These are phyloP conservation scores for Stegodyphus dumicola DNA, from an alignment of 1,140 invertebrate species.

Conservation along the genomic window DNA sequence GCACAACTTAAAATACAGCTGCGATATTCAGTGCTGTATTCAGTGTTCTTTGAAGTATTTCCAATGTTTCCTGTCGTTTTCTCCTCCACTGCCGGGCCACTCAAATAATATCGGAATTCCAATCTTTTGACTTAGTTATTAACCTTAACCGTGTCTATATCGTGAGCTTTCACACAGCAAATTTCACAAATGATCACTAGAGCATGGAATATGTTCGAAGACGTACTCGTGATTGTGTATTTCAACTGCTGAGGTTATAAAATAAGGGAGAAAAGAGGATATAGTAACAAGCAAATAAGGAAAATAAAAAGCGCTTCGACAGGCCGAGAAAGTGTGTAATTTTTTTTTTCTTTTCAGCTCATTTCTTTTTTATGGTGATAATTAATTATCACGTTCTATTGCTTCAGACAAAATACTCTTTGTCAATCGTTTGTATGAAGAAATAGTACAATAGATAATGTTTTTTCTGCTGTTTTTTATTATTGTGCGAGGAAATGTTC, in stretches of 20 bases:
- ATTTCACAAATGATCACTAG: constrained; percentile 36
- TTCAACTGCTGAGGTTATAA: no score
- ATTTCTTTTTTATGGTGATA: background rate
- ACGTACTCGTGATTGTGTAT: no score
- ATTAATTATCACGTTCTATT: constrained; percentile 26
- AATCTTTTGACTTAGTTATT: constrained; percentile 8
- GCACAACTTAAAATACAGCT: no score
- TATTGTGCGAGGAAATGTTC: no score
- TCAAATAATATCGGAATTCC: background rate
- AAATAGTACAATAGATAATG: no score
- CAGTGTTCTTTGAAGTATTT: no score
- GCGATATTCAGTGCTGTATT: no score
- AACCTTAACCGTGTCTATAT: background rate
- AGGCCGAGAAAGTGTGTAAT: background rate
- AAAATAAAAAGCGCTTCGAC: background rate
- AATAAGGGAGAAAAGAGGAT: no score
- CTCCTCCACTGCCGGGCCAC: no score
- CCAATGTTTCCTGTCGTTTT: no score
- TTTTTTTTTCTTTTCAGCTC: background rate
- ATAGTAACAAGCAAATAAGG: background rate
- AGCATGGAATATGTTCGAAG: constrained; percentile 16
- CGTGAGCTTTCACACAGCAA: background rate
- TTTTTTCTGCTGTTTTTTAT: no score
- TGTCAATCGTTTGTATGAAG: background rate
- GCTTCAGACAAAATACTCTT: constrained; percentile 6